Conservation (phyloP, 2,113 vertebrate species). For the Channa maculata region DNA sequence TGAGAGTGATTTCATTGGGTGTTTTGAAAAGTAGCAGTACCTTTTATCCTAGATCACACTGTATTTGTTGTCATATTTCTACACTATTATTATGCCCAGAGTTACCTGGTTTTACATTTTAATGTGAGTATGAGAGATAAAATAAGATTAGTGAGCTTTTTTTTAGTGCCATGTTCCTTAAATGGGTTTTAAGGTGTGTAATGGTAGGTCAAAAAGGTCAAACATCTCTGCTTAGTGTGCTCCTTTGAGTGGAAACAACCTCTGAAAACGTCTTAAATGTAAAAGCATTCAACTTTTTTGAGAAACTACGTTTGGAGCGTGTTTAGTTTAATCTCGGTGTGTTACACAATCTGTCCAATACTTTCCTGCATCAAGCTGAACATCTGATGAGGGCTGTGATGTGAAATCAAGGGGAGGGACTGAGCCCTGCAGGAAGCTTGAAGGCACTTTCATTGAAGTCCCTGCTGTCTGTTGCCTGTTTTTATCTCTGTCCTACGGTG, state of each 20-base stretch:
- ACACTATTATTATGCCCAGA: background rate
- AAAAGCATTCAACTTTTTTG: too few species aligned
- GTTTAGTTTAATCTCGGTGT: background rate
- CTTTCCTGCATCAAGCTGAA: constrained; percentile 10
- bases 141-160: too few species aligned
- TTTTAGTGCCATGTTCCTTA: too few species aligned
- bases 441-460: constrained; percentile 64
- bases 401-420: constrained; percentile 65
- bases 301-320: background rate
- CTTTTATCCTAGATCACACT: background rate
- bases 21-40: background rate
- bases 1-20: background rate
- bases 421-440: constrained; percentile 37
- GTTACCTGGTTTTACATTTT: background rate
- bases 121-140: too few species aligned
- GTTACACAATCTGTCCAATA: background rate
- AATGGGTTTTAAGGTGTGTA: too few species aligned
- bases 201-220: too few species aligned
- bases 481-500: constrained; percentile 24
- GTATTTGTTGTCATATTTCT: background rate
- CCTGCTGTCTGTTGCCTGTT: constrained; percentile 24
- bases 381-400: constrained; percentile 32
- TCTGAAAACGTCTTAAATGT: too few species aligned
- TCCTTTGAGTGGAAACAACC: too few species aligned
- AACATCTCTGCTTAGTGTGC: too few species aligned